Percentiles rank a stretch among this genome's conserved stretches.
Conservation (phyloP, 1,140 invertebrate genomes). For the Heliconius congener region DNA sequence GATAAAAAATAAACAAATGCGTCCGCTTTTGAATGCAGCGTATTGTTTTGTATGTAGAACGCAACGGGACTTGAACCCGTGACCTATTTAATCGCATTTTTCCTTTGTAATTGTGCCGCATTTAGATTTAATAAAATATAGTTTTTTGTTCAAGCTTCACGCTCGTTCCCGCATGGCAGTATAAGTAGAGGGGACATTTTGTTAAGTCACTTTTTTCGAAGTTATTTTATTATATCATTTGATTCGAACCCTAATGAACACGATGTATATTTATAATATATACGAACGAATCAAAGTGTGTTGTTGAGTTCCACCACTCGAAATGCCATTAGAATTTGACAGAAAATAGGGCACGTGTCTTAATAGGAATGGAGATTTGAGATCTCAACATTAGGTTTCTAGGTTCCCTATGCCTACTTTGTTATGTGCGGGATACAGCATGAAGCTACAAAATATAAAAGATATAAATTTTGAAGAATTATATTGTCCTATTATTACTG, state of each 20-base stretch:
- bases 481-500: no score
- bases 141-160: no score
- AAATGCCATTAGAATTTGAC: background rate
- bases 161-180: no score
- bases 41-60: background rate
- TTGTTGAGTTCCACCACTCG: background rate
- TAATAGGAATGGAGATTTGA: background rate
- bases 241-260: no score
- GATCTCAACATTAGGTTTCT: background rate
- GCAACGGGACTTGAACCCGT: background rate
- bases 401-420: background rate
- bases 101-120: background rate
- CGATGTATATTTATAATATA: no score
- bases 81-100: background rate
- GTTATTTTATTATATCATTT: no score
- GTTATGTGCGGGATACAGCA: background rate
- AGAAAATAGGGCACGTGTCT: background rate
- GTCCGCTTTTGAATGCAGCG: background rate
- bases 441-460: background rate
- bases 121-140: no score
- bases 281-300: background rate
- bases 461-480: no score
- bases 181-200: no score
- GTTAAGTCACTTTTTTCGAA: background rate
- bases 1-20: conserved; percentile 10